Evolutionary conservation across 2,888 invertebrate genomes (phyloP), one percentile per base, ranked within the genome.

Genomic region (Opisthograptis luteolata): DNA sequence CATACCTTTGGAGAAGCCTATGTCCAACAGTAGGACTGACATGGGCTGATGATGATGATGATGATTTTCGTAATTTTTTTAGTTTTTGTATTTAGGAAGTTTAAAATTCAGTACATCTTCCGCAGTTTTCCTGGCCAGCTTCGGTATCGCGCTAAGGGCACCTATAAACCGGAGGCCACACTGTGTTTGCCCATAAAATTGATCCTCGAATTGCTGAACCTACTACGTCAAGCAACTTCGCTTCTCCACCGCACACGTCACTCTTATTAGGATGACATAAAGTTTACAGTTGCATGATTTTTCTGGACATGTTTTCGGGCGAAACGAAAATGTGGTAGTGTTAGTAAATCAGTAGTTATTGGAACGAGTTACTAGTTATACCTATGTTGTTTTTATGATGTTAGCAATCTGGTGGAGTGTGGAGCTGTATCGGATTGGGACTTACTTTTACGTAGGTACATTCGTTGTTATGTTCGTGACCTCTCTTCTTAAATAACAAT

Each of bases 181-280:
- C 50, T 51, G 68, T 63, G 68, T 68, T 54, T 64, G 58, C 62
- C 66, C 77, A 71, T 79, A 79, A 80, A 79, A 77, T 73, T 71
- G 72, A 79, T 73, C 78, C 68, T 60, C 60, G 53, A 68, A 70
- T 66, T 61, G 60, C 60, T 59, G 58, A 58, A 60, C 64, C 46
- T 50, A 58, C 60, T 50, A 28, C 45, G 49, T 42, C 45, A 52
- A 51, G 48, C 53, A 44, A 24, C 27, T 40, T 22, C 12, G 17
- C 22, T 20, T 22, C 39, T 31, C 20, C 15, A 20, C 20, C 8
- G 3, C 12, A 37, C 40, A 24, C 9, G 9, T 19, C 8, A 12
- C 22, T 25, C 37, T 48, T 56, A 60, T 53, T 24, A 12, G 34
- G 2, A 31, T 15, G 6, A 0, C 8, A 28, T 55, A 61, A 50